Evolutionary conservation across 2,797 vertebrate genomes (phyloP), one percentile per base, ranked within the genome.

Genomic region (Pampus argenteus): DNA sequence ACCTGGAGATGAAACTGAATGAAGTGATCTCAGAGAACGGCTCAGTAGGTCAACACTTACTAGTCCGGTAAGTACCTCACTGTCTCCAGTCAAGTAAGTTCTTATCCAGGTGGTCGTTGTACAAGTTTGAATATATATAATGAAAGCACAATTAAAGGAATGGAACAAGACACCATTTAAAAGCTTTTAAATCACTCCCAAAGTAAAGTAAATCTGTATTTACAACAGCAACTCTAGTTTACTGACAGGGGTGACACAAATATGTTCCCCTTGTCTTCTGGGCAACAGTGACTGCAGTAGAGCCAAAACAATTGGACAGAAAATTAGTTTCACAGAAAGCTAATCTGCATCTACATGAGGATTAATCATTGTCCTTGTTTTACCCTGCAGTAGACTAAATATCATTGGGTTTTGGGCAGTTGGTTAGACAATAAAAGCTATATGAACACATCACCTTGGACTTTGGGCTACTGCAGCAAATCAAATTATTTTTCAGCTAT

Each of bases 1-100:
- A 99, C 85, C 94, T 99, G 85, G 98, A 99, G 93, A 95, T 99
- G 95, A 96, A 95, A 84, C 82, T 98, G 89, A 98, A 97, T 81
- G 98, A 99, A 89, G 91, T 99, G 91, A 99, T 99, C 91, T 97
- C 97, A 85, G 97, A 98, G 83, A 98, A 96, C 62, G 97, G 97
- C 91, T 96, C 96, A 48, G 90, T 95, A 38, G 96, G 96, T 92
- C 97, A 98, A 74, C 96, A 97, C 28, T 95, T 99, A 86, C 92
- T 95, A 89, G 97, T 99, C 90, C 95, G 95, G 98, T 99, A 95
- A 97, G 97, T 92, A 91, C 20, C 31, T 56, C 29, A 42, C 48
- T 26, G 17, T 60, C 48, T 25, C 17, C 29, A 51, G 7, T 54
- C 29, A 38, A 62, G 17, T 56, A n/a, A 48, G 7, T 2, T 51